These are phyloP conservation scores for Pantherophis vulpinus DNA, from an alignment of 2,797 vertebrate genomes.

Conservation along the genomic window DNA sequence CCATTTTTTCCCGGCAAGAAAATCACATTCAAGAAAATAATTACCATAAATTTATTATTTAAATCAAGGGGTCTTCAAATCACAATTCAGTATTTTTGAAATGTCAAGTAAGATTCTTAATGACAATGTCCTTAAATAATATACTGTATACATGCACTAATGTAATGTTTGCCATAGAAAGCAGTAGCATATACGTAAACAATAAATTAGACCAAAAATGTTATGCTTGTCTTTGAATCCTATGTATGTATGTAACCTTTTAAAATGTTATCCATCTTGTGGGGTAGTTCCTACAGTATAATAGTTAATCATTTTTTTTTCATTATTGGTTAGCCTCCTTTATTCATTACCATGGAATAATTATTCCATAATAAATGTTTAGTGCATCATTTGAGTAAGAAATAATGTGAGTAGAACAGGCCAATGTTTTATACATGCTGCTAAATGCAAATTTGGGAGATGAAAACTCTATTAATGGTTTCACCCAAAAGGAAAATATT, in stretches of 20 bases:
- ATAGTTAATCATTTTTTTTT: not conserved
- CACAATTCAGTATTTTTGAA: not conserved
- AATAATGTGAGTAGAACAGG: not conserved
- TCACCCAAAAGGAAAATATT: not conserved
- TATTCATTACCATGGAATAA: not conserved
- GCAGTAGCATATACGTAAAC: not conserved
- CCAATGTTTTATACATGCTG: not conserved
- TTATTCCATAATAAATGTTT: not conserved
- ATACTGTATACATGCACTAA: not conserved
- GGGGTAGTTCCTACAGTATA: not conserved
- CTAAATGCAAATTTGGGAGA: not conserved
- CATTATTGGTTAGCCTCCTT: not conserved
- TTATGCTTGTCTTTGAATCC: not conserved
- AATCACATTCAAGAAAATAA: not conserved
- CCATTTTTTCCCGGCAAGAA: not conserved
- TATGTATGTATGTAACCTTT: not conserved
- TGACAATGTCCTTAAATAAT: not conserved
- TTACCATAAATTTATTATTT: not conserved
- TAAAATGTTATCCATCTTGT: not conserved
- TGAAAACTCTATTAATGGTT: not conserved
- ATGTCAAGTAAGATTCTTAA: not conserved
- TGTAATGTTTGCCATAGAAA: not conserved
- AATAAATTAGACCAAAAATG: not conserved
- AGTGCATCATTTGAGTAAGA: not conserved
- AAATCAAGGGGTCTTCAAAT: not conserved